Evolutionary conservation across 2,888 invertebrate species (phyloP).

Genomic region (Epistrophella euchroma): DNA sequence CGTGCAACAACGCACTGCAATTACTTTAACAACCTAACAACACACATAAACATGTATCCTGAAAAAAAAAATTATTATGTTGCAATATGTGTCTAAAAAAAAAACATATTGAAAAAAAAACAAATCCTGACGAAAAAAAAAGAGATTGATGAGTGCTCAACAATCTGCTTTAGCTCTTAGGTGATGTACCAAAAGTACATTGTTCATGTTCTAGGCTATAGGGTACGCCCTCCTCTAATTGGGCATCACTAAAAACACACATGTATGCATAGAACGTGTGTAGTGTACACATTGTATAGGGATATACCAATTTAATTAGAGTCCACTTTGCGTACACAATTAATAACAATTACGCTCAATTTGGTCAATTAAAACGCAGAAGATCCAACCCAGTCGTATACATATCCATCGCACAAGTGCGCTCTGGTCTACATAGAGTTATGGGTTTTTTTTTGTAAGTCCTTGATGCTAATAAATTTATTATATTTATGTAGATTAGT

Average conservation of each 20-base stretch:
- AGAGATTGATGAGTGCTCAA: conserved; percentile 56
- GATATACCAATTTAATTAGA: conserved; percentile 65
- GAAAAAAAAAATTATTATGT: conserved; percentile 66
- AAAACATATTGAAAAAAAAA: conserved; percentile 13
- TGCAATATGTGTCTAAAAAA: conserved; percentile 48
- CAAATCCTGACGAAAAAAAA: conserved; percentile 46
- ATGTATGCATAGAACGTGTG: neutral
- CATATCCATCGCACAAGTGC: conserved; percentile 27
- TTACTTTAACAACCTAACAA: conserved; percentile 58
- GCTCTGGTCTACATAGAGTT: neutral
- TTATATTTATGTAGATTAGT: conserved; percentile 21
- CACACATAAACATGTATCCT: conserved; percentile 43
- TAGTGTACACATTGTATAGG: too few relatives aligned
- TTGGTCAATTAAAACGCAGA: conserved; percentile 67
- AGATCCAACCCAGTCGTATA: conserved; percentile 40
- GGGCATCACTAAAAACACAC: conserved; percentile 35
- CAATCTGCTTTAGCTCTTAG: conserved; percentile 47
- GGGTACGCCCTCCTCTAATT: conserved; percentile 60
- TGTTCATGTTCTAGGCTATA: neutral
- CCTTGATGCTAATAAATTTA: conserved; percentile 48
- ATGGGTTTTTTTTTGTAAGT: conserved; percentile 29
- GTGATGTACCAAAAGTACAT: neutral
- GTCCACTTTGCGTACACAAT: conserved; percentile 71
- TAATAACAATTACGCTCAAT: conserved; percentile 75
- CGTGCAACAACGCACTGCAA: conserved; percentile 54